These are phyloP conservation scores for Spodoptera frugiperda DNA, from an alignment of 1,140 invertebrate species.

Conservation along the genomic window DNA sequence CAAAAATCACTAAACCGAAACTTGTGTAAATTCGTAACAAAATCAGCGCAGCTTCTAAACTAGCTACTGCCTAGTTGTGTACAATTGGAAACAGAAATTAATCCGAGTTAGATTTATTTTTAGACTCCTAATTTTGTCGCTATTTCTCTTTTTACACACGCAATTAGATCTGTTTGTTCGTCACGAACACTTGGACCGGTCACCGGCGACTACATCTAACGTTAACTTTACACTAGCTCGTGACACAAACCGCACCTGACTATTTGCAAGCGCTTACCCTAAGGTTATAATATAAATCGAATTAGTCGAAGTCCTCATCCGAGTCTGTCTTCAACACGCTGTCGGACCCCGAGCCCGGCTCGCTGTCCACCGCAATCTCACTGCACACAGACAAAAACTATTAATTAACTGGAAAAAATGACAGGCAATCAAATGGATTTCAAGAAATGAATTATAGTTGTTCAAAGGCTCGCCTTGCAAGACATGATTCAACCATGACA, in stretches of 20 bases:
- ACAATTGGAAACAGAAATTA: neutral
- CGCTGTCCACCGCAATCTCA: conserved; percentile 76
- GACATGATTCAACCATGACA: neutral
- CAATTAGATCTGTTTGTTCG: conserved; percentile 29
- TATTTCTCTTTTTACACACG: conserved; percentile 42
- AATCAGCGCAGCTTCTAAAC: conserved; percentile 52
- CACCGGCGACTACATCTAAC: conserved; percentile 1
- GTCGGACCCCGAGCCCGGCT: conserved; percentile 75
- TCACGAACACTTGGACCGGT: conserved; percentile 7
- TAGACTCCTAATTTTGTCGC: conserved; percentile 33
- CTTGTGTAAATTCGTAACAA: conserved; percentile 54
- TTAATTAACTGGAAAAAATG: neutral
- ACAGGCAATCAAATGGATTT: neutral
- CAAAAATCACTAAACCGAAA: conserved; percentile 46
- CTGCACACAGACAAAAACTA: conserved; percentile 55
- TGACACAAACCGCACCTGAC: conserved; percentile 37
- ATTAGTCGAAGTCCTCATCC: conserved; percentile 82
- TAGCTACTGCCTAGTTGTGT: conserved; percentile 15
- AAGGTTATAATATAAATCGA: conserved; percentile 37
- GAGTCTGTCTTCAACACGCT: conserved; percentile 81
- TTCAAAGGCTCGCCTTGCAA: neutral
- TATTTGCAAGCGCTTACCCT: conserved; percentile 49
- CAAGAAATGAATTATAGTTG: neutral
- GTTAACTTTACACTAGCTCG: conserved; percentile 9
- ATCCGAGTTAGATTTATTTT: conserved; percentile 5